A percentile compares a stretch with the other conserved stretches of the same genome.
These are phyloP conservation scores for Syngnathus scovelli DNA, from an alignment of 2,113 vertebrate species.

Conservation along the genomic window DNA sequence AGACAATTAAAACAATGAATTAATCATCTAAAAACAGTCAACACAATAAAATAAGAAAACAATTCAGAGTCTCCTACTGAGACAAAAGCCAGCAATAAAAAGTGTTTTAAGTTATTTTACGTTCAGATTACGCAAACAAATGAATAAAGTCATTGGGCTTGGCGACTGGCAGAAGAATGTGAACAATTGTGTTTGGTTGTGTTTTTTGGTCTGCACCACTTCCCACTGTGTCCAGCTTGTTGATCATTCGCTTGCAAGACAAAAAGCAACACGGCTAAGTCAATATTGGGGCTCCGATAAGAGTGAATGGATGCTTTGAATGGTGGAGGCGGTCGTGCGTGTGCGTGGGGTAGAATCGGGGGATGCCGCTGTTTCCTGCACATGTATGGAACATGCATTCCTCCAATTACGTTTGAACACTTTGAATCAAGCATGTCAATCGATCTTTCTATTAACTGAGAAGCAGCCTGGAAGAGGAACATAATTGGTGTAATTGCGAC, in stretches of 20 bases:
- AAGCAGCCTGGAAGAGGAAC: not conserved
- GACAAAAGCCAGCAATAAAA: too few relatives aligned
- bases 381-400: not conserved
- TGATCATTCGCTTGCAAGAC: not conserved
- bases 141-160: not conserved
- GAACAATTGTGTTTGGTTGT: not conserved
- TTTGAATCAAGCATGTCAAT: not conserved
- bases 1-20: too few relatives aligned
- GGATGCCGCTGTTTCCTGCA: conserved; percentile 47
- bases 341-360: conserved; percentile 15
- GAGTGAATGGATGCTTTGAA: conserved; percentile 53
- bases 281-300: conserved; percentile 70
- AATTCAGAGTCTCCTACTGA: too few relatives aligned
- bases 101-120: too few relatives aligned
- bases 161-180: not conserved
- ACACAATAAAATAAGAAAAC: too few relatives aligned
- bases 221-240: conserved; percentile 2
- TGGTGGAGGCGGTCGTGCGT: not conserved
- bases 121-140: not conserved
- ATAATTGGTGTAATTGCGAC: conserved; percentile 58
- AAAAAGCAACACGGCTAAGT: conserved; percentile 29
- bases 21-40: too few relatives aligned
- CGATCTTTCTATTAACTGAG: not conserved
- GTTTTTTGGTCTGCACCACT: not conserved
- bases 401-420: not conserved